These are phyloP conservation scores for Lycaon pictus DNA, from an alignment of 2,113 vertebrate genomes.

Conservation along the genomic window DNA sequence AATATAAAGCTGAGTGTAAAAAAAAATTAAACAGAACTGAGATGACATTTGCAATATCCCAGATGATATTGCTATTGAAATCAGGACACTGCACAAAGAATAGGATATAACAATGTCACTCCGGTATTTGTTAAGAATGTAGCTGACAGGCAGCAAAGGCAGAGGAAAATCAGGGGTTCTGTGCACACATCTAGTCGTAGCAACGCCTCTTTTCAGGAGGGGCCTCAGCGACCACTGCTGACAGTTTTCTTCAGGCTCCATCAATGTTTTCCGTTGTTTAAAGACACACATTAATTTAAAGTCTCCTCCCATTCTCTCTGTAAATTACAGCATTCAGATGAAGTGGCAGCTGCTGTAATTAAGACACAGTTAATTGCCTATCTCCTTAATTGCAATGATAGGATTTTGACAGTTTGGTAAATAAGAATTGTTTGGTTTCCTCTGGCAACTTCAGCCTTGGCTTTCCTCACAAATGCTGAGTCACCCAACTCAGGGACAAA, in stretches of 20 bases:
- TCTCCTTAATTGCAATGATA: slow-evolving; percentile 90
- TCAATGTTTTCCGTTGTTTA: slow-evolving; percentile 86
- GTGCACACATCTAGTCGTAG: not conserved
- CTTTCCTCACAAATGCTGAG: not conserved
- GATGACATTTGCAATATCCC: not conserved
- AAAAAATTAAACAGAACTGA: not conserved
- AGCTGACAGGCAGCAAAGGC: slow-evolving; percentile 19
- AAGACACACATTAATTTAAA: slow-evolving; percentile 86
- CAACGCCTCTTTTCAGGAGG: slow-evolving; percentile 39
- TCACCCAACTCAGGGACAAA: slow-evolving; percentile 12
- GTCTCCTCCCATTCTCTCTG: slow-evolving; percentile 86
- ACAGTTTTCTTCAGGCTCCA: slow-evolving; percentile 45
- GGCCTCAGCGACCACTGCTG: not conserved
- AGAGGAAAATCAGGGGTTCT: not conserved
- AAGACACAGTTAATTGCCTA: slow-evolving; percentile 91
- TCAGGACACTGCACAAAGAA: slow-evolving; percentile 16
- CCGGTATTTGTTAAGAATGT: not conserved
- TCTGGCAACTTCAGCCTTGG: slow-evolving; percentile 79
- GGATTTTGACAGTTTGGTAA: slow-evolving; percentile 90
- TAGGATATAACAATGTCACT: not conserved
- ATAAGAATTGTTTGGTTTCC: slow-evolving; percentile 89
- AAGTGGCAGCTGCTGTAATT: slow-evolving; percentile 91
- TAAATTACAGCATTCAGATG: slow-evolving; percentile 89
- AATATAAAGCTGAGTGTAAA: not conserved
- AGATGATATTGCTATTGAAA: slow-evolving; percentile 52